Conservation (phyloP, 2,113 vertebrate genomes). For the Penelope pileata region DNA sequence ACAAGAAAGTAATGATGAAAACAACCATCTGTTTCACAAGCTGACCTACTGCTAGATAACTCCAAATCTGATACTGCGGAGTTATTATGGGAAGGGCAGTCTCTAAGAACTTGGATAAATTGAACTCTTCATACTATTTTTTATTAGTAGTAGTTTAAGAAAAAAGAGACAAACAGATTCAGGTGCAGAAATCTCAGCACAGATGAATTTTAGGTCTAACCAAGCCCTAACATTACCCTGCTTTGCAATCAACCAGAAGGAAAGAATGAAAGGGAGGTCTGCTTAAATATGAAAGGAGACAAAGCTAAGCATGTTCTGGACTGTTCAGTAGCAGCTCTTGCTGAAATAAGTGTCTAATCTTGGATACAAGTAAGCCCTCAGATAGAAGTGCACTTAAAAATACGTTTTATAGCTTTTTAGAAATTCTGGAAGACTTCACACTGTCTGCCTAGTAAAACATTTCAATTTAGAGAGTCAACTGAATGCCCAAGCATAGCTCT, state of each 20-base stretch:
- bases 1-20: not conserved
- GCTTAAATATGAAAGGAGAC: not conserved
- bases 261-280: not conserved
- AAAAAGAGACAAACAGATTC: not conserved
- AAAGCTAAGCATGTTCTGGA: not conserved
- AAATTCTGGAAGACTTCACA: not conserved
- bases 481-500: not conserved
- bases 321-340: not conserved
- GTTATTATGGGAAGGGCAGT: not conserved
- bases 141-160: not conserved
- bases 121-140: not conserved
- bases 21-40: not conserved
- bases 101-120: not conserved
- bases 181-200: not conserved
- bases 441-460: not conserved
- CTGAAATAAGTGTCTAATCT: not conserved
- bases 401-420: not conserved
- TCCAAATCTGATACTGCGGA: not conserved
- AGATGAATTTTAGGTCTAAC: not conserved
- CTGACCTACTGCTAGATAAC: not conserved
- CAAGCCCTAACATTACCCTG: not conserved
- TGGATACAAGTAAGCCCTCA: not conserved
- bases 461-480: not conserved
- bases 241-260: too few relatives aligned
- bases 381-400: constrained; percentile 35